Percentiles rank a stretch among this genome's conserved stretches.
These are phyloP conservation scores for Hydrochoerus hydrochaeris DNA, from an alignment of 2,113 vertebrate genomes.

Conservation along the genomic window DNA sequence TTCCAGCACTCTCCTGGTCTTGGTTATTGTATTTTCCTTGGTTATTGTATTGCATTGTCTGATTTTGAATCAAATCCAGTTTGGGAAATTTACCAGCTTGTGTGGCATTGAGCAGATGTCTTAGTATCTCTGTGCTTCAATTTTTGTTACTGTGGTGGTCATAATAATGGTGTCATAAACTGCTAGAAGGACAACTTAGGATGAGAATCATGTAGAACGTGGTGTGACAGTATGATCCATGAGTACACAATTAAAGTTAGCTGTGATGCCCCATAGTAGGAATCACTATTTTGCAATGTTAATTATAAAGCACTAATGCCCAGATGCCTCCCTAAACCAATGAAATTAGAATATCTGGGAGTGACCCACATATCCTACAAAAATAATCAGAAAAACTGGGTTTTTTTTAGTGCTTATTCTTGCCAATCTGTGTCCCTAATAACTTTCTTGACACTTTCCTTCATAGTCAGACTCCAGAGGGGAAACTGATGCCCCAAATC, in stretches of 20 bases:
- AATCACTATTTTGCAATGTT: not conserved
- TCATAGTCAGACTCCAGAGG: not conserved
- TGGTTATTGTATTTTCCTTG: not conserved
- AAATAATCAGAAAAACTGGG: not conserved
- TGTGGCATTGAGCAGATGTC: not conserved
- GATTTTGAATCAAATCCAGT: not conserved
- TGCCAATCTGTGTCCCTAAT: not conserved
- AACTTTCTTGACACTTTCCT: not conserved
- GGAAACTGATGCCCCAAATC: not conserved
- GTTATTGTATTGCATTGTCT: not conserved
- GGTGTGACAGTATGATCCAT: not conserved
- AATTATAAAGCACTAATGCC: not conserved
- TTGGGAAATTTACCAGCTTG: not conserved
- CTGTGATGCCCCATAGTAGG: not conserved
- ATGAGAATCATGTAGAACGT: not conserved
- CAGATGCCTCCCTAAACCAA: not conserved
- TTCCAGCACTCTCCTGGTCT: not conserved
- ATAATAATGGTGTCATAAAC: not conserved
- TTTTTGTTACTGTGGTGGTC: not conserved
- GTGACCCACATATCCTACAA: not conserved
- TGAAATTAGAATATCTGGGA: not conserved
- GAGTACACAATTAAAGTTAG: not conserved
- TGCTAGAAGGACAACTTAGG: not conserved
- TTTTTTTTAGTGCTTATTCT: not conserved
- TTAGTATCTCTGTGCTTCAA: not conserved